These are phyloP conservation scores for Sebastes baramenuke DNA, from an alignment of 2,797 vertebrate species.

Conservation along the genomic window DNA sequence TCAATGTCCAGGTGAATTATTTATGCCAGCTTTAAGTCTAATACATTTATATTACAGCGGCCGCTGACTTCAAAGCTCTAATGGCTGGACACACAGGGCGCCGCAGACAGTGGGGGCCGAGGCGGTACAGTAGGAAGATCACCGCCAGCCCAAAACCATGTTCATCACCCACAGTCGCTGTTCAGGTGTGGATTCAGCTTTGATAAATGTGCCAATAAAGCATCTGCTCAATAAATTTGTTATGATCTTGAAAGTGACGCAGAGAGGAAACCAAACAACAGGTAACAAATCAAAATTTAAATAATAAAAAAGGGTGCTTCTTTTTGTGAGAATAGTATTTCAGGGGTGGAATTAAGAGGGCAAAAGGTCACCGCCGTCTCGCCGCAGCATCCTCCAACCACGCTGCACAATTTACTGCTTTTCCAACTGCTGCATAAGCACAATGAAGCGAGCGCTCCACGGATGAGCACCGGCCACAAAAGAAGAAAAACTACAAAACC, in stretches of 20 bases:
- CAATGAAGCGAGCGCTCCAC: constrained; percentile 30
- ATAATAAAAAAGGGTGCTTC: not conserved
- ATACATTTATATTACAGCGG: constrained; percentile 86
- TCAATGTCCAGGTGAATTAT: constrained; percentile 88
- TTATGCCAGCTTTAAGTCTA: constrained; percentile 84
- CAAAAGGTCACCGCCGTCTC: constrained; percentile 43
- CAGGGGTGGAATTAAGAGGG: constrained; percentile 25
- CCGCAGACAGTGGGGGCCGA: constrained; percentile 69
- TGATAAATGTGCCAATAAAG: constrained; percentile 14
- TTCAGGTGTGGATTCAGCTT: constrained; percentile 36
- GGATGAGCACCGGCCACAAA: constrained; percentile 15
- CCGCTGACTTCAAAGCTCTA: constrained; percentile 80
- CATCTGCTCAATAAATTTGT: not conserved
- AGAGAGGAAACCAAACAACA: not conserved
- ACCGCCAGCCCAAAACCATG: constrained; percentile 26
- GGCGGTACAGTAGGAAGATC: constrained; percentile 58
- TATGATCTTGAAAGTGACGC: not conserved
- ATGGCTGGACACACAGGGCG: constrained; percentile 79
- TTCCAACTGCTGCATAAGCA: constrained; percentile 52
- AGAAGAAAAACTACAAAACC: constrained; percentile 56
- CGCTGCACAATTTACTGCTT: constrained; percentile 38
- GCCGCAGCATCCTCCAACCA: constrained; percentile 56
- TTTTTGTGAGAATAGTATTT: constrained; percentile 23
- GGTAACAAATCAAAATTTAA: constrained; percentile 21
- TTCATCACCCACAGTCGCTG: constrained; percentile 12